Conservation (phyloP, 2,797 vertebrate species). For the Acanthurus leucopareius region DNA sequence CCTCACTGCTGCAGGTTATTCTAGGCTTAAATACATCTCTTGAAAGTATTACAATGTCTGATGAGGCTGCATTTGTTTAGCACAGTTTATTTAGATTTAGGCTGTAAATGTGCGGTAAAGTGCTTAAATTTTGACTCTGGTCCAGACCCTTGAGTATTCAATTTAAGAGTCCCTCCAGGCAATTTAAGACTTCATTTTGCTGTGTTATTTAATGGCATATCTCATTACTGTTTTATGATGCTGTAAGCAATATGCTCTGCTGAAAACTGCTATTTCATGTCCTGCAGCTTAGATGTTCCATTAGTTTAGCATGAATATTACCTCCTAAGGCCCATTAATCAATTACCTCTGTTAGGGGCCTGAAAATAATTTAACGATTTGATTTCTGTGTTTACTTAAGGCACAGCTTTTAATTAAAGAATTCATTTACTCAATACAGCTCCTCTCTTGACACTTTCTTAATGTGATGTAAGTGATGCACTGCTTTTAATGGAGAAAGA, state of each 20-base stretch:
- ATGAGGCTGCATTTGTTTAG: conserved; percentile 61
- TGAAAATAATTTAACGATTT: conserved; percentile 73
- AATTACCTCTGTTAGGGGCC: conserved; percentile 67
- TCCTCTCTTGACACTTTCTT: conserved; percentile 48
- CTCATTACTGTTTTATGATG: conserved; percentile 83
- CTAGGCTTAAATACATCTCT: conserved; percentile 48
- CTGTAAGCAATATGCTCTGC: conserved; percentile 78
- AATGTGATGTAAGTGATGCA: conserved; percentile 38
- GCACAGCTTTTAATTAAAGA: conserved; percentile 72
- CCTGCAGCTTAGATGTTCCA: conserved; percentile 73
- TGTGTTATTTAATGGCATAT: conserved; percentile 81
- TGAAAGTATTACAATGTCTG: conserved; percentile 50
- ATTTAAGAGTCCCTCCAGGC: conserved; percentile 75
- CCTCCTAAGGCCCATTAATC: conserved; percentile 77
- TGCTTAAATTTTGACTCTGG: conserved; percentile 66
- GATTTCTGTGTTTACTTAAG: conserved; percentile 72
- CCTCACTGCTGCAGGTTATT: conserved; percentile 47
- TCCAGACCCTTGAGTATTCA: conserved; percentile 69
- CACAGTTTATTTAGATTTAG: conserved; percentile 59
- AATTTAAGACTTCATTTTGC: conserved; percentile 79
- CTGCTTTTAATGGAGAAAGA: conserved; percentile 38
- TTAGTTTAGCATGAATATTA: conserved; percentile 76
- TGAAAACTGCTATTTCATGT: conserved; percentile 72
- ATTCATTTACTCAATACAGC: conserved; percentile 53
- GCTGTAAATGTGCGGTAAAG: conserved; percentile 65